Percentiles rank a stretch among this genome's conserved stretches.
Conservation (phyloP, 2,888 invertebrate genomes). For the Nomada fabriciana region DNA sequence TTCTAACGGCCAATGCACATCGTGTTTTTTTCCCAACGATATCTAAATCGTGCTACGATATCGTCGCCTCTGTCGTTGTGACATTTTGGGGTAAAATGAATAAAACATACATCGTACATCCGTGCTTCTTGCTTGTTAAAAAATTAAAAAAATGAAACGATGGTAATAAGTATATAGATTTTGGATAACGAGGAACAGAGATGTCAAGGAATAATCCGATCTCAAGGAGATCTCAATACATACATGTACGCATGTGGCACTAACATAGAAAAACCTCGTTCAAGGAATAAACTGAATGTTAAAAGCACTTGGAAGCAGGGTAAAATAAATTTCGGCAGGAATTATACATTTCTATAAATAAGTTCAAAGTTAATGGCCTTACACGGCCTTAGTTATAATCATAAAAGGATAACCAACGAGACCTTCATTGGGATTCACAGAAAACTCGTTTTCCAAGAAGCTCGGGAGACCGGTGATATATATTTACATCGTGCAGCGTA, state of each 20-base stretch:
- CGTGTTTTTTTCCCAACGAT: not conserved
- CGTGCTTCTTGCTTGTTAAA: not conserved
- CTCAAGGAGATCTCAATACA: not conserved
- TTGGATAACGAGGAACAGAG: slow-evolving; percentile 1
- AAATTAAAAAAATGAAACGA: not conserved
- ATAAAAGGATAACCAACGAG: not conserved
- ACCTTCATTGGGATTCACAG: not conserved
- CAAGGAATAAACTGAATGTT: too few relatives aligned
- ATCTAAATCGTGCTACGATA: slow-evolving; percentile 1
- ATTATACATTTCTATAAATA: not conserved
- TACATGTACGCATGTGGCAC: slow-evolving; percentile 19
- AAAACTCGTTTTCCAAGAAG: not conserved
- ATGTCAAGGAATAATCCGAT: not conserved
- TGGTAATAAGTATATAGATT: not conserved
- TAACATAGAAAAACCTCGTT: slow-evolving; percentile 1
- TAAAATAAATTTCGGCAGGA: not conserved
- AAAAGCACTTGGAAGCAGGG: not conserved
- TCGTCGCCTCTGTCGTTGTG: not conserved
- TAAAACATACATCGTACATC: not conserved
- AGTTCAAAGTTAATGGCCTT: not conserved
- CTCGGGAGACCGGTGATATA: not conserved
- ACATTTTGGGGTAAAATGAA: not conserved
- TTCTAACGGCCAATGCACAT: not conserved
- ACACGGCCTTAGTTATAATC: not conserved
- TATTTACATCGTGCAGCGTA: too few relatives aligned